Conservation (phyloP, 2,113 vertebrate species). For the Himantopus leucocephalus region DNA sequence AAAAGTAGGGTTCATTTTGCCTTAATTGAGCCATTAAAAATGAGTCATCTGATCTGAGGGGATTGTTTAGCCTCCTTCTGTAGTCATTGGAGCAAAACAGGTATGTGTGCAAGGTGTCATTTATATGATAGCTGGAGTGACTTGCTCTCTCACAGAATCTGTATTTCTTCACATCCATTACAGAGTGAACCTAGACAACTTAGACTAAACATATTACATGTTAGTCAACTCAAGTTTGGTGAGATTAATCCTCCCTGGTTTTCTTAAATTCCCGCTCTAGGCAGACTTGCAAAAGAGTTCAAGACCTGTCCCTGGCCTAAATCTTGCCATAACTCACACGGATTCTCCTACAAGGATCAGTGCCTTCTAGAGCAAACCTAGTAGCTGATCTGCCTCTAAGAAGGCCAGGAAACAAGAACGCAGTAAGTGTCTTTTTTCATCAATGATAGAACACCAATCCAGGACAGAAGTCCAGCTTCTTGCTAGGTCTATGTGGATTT, state of each 20-base stretch:
- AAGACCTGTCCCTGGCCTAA: background rate
- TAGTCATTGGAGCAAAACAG: background rate
- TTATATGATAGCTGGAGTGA: background rate
- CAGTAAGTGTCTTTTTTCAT: background rate
- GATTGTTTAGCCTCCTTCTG: background rate
- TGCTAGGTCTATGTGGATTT: background rate
- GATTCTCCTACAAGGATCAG: background rate
- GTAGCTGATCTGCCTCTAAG: background rate
- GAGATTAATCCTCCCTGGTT: background rate
- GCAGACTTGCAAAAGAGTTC: background rate
- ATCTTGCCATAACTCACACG: background rate
- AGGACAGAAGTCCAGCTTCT: background rate
- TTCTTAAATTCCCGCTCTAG: background rate
- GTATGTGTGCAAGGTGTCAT: fast-evolving
- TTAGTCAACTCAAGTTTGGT: background rate
- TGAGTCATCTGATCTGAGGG: background rate
- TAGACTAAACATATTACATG: background rate
- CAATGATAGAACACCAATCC: background rate
- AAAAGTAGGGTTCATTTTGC: background rate
- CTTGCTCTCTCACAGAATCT: background rate
- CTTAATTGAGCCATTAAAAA: background rate
- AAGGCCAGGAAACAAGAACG: background rate
- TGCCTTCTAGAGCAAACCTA: background rate
- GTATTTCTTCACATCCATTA: background rate
- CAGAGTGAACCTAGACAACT: background rate